Evolutionary conservation across 2,797 vertebrate genomes (phyloP), one percentile per base, ranked within the genome.

Genomic region (Phyllotis vaccarum): DNA sequence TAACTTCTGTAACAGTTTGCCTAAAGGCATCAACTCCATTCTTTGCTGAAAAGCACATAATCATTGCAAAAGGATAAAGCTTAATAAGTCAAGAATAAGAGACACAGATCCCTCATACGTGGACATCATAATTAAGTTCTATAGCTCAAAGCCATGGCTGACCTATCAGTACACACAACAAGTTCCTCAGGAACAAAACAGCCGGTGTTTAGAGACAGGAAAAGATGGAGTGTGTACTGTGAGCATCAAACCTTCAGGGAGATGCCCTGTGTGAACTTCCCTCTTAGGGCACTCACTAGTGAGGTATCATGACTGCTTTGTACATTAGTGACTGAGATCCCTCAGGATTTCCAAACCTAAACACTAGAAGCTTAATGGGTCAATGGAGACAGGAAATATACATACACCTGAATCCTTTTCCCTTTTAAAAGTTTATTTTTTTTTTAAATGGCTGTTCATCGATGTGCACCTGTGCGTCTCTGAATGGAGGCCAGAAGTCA

Each of bases 1-100:
- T 90, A 97, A 81, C 66, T 96, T 97, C 86, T 95, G 0, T 94
- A 89, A 93, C 16, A 8, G 83, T 96, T 97, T 96, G 92, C 93
- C 91, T 95, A 0, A 81, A 85, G 96, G 95, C 88, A 87, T 92
- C 89, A 0, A 82, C 92, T 97, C 96, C 90, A 88, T 68, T 95
- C 90, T 97, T 96, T 83, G 85, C 76, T 95, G 31, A 17, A 80
- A 92, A 80, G 76, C 95, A 54, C 2, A 0, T 90, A 87, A 83
- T 79, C 92, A 9, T 52, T 96, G 29, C 43, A 58, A 16, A 83
- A 97, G 96, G 90, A 40, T 0, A 34, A 43, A 37, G 54, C 81
- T 98, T 98, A 91, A 94, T 96, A 96, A 95, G 68, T 90, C 74
- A 66, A 6, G 49, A 80, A 37, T 90, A 64, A 86, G 52, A 22